Percentiles rank a stretch among this genome's conserved stretches.
Conservation (phyloP, 2,797 vertebrate species). For the Oreonectes daqikongensis region DNA sequence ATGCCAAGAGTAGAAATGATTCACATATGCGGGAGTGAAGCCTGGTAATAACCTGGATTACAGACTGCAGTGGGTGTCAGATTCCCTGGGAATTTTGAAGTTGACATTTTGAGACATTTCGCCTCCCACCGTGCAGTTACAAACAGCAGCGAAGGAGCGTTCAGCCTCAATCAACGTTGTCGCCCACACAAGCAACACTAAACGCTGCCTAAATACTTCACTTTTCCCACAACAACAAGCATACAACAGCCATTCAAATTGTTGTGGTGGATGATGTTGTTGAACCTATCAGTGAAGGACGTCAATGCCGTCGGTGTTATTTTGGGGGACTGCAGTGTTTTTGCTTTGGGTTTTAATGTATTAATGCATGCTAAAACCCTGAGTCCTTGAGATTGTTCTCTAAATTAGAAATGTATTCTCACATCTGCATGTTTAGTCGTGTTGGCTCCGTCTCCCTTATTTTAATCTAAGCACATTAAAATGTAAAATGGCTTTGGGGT, state of each 20-base stretch:
- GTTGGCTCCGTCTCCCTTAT: slow-evolving; percentile 45
- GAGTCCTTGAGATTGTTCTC: slow-evolving; percentile 29
- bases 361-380: slow-evolving; percentile 5
- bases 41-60: slow-evolving; percentile 61
- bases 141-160: slow-evolving; percentile 37
- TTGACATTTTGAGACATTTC: slow-evolving; percentile 59
- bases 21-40: slow-evolving; percentile 52
- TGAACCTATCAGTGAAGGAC: background rate
- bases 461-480: slow-evolving; percentile 56
- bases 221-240: slow-evolving; percentile 12
- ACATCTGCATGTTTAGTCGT: slow-evolving; percentile 57
- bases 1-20: slow-evolving; percentile 54
- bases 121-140: slow-evolving; percentile 45
- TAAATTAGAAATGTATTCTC: slow-evolving; percentile 50
- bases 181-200: slow-evolving; percentile 36
- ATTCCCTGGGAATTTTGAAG: slow-evolving; percentile 54
- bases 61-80: slow-evolving; percentile 55
- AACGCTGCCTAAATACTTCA: slow-evolving; percentile 31
- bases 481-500: slow-evolving; percentile 50
- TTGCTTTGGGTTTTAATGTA: background rate
- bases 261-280: background rate
- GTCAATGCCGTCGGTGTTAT: background rate
- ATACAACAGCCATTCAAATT: background rate
- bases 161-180: slow-evolving; percentile 45
- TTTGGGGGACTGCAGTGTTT: background rate